Evolutionary conservation across 2,888 invertebrate species (phyloP).

Genomic region (Caenorhabditis sp.): DNA sequence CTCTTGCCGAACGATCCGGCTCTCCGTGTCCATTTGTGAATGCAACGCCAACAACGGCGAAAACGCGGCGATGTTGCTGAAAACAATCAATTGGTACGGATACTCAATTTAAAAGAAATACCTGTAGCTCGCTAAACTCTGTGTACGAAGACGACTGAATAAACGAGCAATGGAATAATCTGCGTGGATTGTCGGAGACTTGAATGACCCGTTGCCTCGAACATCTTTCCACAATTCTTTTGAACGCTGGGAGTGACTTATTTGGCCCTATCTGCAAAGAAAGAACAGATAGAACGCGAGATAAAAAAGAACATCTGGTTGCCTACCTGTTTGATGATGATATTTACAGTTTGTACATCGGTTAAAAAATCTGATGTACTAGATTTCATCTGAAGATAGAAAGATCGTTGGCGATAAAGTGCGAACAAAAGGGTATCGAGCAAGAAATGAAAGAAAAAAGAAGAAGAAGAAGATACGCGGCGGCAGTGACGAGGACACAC

Average conservation of each 20-base stretch:
- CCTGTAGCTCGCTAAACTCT: constrained; percentile 80
- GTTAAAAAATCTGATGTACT: constrained; percentile 66
- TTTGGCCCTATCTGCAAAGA: constrained; percentile 63
- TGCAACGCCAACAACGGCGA: constrained; percentile 78
- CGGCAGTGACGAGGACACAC: constrained; percentile 15
- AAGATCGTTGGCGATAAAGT: constrained; percentile 15
- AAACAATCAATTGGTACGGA: constrained; percentile 10
- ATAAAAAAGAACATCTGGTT: not conserved
- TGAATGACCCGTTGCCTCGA: constrained; percentile 69
- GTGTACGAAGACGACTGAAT: constrained; percentile 69
- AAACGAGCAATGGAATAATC: constrained; percentile 77
- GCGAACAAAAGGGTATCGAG: constrained; percentile 7
- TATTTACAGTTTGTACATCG: constrained; percentile 66
- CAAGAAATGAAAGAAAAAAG: no score
- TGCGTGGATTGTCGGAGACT: constrained; percentile 78
- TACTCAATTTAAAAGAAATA: constrained; percentile 20
- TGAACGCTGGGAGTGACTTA: constrained; percentile 64
- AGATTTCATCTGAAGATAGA: constrained; percentile 60
- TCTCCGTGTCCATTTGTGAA: constrained; percentile 60
- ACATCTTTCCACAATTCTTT: constrained; percentile 72
- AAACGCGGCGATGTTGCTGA: constrained; percentile 78
- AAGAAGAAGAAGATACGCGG: constrained; percentile 28
- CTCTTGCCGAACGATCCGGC: constrained; percentile 31
- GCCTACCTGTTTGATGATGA: constrained; percentile 63
- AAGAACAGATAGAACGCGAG: not conserved